A percentile compares a stretch with the other conserved stretches of the same genome.
phyloP scores from a whole-genome alignment of 2,797 vertebrate genomes.

The Crocodylus rhombifer region DNA sequence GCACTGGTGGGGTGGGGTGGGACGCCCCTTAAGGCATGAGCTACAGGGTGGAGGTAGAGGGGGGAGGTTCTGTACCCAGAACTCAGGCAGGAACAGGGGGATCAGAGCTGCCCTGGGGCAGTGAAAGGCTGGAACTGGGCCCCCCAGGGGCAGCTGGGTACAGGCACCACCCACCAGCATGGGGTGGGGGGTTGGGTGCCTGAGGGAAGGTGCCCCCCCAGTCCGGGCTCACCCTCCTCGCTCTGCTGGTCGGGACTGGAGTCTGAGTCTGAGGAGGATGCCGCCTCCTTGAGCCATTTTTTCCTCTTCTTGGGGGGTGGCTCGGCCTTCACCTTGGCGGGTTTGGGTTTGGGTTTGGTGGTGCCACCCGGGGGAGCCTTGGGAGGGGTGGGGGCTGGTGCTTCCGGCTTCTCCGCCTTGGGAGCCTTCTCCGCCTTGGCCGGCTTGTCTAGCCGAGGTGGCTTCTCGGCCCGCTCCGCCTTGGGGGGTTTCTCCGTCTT shows the following conservation, averaged over 20 bases:
- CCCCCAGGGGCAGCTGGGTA: no score
- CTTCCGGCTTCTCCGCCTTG: conserved; percentile 43
- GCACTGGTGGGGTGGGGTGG: no score
- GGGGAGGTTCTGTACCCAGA: no score
- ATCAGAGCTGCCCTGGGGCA: no score
- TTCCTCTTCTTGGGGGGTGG: conserved; percentile 89
- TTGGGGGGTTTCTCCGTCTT: conserved; percentile 66
- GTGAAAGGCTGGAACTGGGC: no score
- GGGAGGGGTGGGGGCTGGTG: conserved; percentile 76
- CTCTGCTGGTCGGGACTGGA: conserved; percentile 84
- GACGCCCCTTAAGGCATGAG: no score
- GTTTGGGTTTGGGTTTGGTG: conserved; percentile 70
- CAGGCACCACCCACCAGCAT: no score
- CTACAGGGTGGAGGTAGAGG: no score
- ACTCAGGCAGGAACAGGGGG: no score
- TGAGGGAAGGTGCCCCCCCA: not conserved
- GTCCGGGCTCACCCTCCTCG: not conserved
- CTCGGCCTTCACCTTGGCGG: conserved; percentile 83
- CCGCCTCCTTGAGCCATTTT: conserved; percentile 93
- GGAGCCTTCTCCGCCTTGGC: conserved; percentile 82
- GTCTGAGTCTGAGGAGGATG: conserved; percentile 91
- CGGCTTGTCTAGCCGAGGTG: conserved; percentile 21
- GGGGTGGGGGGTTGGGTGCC: no score
- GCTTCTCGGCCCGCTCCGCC: conserved; percentile 66
- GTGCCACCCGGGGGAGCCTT: conserved; percentile 39